These are phyloP conservation scores for Diprion similis DNA, from an alignment of 1,140 invertebrate species.

Conservation along the genomic window DNA sequence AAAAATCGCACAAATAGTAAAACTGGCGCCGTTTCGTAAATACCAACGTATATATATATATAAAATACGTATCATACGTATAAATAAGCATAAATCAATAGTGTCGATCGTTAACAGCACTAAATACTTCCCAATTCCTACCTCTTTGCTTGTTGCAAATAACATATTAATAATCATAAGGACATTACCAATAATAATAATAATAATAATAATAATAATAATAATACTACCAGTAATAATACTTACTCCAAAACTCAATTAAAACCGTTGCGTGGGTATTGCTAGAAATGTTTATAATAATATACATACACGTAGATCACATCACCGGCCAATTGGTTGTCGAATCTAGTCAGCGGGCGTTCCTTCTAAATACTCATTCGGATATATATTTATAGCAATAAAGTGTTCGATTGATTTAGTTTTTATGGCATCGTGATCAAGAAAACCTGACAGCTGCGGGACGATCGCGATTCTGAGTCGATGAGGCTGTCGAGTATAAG, in stretches of 20 bases:
- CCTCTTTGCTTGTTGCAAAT: slow-evolving; percentile 5
- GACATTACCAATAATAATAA: not conserved
- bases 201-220: not conserved
- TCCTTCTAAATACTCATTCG: too few relatives aligned
- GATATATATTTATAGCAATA: too few relatives aligned
- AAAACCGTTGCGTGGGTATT: not conserved
- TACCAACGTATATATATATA: not conserved
- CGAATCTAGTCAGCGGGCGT: too few relatives aligned
- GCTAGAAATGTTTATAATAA: not conserved
- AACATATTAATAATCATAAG: not conserved
- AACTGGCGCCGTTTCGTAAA: not conserved
- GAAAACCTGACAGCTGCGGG: too few relatives aligned
- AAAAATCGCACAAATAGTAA: not conserved
- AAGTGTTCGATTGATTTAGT: too few relatives aligned
- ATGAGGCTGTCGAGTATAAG: too few relatives aligned
- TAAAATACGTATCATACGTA: not conserved
- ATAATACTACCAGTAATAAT: not conserved
- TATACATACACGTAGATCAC: too few relatives aligned
- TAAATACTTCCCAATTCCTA: not conserved
- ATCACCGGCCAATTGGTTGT: too few relatives aligned
- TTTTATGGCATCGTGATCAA: too few relatives aligned
- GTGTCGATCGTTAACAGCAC: not conserved
- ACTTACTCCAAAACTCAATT: not conserved
- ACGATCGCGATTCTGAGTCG: too few relatives aligned
- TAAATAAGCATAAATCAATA: not conserved